These are phyloP conservation scores for Thalassophryne amazonica DNA, from an alignment of 2,797 vertebrate genomes.

Conservation along the genomic window DNA sequence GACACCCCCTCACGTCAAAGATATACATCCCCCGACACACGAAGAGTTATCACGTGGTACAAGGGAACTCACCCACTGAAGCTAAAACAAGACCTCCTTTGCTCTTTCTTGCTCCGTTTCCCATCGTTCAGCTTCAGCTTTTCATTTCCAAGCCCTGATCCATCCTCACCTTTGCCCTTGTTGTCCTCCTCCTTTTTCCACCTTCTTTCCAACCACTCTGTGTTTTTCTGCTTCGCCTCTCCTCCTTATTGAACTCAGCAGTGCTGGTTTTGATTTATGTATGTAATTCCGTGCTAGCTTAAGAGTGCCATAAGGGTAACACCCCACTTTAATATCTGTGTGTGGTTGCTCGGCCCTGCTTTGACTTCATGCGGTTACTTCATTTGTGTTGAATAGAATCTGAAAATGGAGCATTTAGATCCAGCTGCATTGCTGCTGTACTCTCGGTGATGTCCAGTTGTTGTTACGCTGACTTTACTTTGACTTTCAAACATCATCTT, in stretches of 20 bases:
- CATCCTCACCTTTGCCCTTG: background rate
- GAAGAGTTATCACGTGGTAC: constrained; percentile 7
- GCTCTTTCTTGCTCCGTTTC: background rate
- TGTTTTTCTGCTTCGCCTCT: background rate
- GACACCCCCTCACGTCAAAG: too few species aligned
- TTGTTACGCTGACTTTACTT: too few species aligned
- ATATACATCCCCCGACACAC: background rate
- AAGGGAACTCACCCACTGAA: constrained; percentile 5
- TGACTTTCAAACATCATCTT: too few species aligned
- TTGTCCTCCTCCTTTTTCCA: background rate
- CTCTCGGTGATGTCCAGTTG: too few species aligned
- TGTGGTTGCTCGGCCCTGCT: constrained; percentile 19
- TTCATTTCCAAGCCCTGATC: background rate
- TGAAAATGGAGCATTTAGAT: constrained; percentile 24
- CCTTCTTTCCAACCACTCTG: background rate
- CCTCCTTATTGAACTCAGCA: constrained; percentile 5
- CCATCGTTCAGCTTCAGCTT: background rate
- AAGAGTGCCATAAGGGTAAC: constrained; percentile 31
- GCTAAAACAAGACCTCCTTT: constrained; percentile 3
- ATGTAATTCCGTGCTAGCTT: constrained; percentile 23
- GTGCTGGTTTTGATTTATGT: constrained; percentile 38
- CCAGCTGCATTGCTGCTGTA: background rate
- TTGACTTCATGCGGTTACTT: constrained; percentile 28
- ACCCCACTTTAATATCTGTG: constrained; percentile 28
- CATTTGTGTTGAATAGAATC: constrained; percentile 35